Percentiles rank a stretch among this genome's conserved stretches.
phyloP scores from a whole-genome alignment of 2,888 invertebrate genomes.

The Dastarcus helophoroides region DNA sequence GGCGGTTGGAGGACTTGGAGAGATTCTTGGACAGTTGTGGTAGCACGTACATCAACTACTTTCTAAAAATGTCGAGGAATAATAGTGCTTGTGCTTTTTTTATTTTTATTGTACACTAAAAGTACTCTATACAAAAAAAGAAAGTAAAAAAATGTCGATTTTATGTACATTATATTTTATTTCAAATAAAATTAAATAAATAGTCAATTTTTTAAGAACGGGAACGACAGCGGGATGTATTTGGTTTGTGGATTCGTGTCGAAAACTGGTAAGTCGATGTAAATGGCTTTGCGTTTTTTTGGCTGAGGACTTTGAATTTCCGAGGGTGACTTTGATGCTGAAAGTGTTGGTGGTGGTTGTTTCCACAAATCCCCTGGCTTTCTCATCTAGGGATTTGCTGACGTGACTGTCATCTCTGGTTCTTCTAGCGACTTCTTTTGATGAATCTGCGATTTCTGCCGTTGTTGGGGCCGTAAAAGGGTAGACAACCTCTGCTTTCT shows the following conservation, averaged over 20 bases:
- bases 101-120: neutral
- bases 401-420: slow-evolving; percentile 16
- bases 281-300: slow-evolving; percentile 24
- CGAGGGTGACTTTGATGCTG: neutral
- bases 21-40: slow-evolving; percentile 33
- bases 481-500: slow-evolving; percentile 15
- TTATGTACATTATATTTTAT: slow-evolving; percentile 4
- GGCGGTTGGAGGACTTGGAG: slow-evolving; percentile 36
- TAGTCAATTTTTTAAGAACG: slow-evolving; percentile 9
- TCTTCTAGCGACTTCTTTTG: slow-evolving; percentile 14
- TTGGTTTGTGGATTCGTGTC: slow-evolving; percentile 26
- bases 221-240: slow-evolving; percentile 30
- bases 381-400: too few relatives aligned
- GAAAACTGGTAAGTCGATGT: slow-evolving; percentile 34
- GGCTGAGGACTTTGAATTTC: neutral
- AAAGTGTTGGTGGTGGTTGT: neutral
- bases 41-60: neutral
- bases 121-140: neutral
- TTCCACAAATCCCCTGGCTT: neutral
- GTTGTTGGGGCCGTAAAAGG: slow-evolving; percentile 10
- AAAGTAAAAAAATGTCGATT: slow-evolving; percentile 1
- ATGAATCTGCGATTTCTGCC: slow-evolving; percentile 11
- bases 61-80: neutral
- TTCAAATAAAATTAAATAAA: slow-evolving; percentile 11
- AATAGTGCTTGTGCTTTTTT: neutral